Percentiles rank a stretch among this genome's conserved stretches.
phyloP scores from a whole-genome alignment of 2,113 vertebrate genomes.

The Sinocyclocheilus rhinocerous region DNA sequence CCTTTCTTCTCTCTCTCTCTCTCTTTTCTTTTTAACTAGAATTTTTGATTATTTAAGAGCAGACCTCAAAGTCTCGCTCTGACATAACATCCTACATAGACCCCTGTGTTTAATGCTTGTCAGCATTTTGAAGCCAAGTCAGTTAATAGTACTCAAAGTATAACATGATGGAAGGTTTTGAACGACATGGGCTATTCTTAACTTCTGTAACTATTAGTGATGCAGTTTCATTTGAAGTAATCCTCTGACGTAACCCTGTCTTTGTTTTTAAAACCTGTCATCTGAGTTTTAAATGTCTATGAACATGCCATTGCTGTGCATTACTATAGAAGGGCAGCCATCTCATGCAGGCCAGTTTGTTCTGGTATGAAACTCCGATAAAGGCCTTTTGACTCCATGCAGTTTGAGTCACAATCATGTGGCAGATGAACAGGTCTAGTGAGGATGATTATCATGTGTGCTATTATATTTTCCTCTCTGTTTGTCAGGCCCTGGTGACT shows the following conservation, averaged over 20 bases:
- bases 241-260: not conserved
- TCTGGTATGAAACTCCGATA: constrained; percentile 23
- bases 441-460: constrained; percentile 39
- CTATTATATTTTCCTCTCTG: constrained; percentile 15
- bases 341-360: constrained; percentile 1
- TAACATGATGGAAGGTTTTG: not conserved
- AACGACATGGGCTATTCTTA: not conserved
- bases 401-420: not conserved
- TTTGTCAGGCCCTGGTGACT: constrained; percentile 34
- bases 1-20: not conserved
- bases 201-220: not conserved
- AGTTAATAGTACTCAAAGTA: not conserved
- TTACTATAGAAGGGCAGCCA: not conserved
- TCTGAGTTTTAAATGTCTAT: not conserved
- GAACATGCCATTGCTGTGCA: constrained; percentile 1
- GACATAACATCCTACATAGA: not conserved
- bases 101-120: not conserved
- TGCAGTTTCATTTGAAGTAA: not conserved
- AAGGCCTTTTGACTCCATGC: constrained; percentile 44
- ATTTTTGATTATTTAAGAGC: not conserved
- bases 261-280: constrained; percentile 11
- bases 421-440: constrained; percentile 50
- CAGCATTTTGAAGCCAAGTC: not conserved
- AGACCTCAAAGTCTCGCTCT: not conserved
- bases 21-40: not conserved